Evolutionary conservation across 2,113 vertebrate species (phyloP), one percentile per base, ranked within the genome.

Genomic region (Upupa epops): DNA sequence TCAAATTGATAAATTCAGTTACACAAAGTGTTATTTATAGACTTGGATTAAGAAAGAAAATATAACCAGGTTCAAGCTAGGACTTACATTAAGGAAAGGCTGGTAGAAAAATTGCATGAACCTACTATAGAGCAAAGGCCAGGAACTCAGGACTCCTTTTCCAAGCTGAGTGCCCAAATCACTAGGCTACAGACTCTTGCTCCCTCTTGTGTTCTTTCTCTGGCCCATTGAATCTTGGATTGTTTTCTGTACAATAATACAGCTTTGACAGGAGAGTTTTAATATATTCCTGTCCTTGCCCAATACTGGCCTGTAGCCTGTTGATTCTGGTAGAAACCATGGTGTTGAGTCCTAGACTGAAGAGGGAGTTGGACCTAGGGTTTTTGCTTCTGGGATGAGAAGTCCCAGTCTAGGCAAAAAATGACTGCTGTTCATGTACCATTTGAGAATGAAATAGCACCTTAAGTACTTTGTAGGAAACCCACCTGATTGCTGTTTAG

Each of bases 151-250:
- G 32, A 34, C 78, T 89, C 25, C 22, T 82, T 93, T 93, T 85
- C 87, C 84, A 82, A 92, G 37, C 87, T 76, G 74, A 95, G 55
- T 79, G 51, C 85, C 95, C 91, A 89, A 40, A 96, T 92, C 91
- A 95, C 74, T 79, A 94, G 95, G 94, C 93, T 96, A 91, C 70
- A 95, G 90, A 73, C 84, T 91, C 96, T 95, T 94, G 64, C 94
- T 96, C 92, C 95, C 94, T 95, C 93, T 95, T 76, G 51, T 80
- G 94, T 97, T 97, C 95, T 94, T 93, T 92, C 71, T 93, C 93
- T 64, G 55, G 95, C 89, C 93, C 93, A 92, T 58, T 83, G 71
- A 89, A 80, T 91, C 87, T 55, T 63, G 71, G 79, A 85, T 94
- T 92, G 72, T 87, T 93, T 94, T 91, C 81, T 86, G 17, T 46